Conservation (phyloP, 1,140 invertebrate genomes). For the Formica selysi region DNA sequence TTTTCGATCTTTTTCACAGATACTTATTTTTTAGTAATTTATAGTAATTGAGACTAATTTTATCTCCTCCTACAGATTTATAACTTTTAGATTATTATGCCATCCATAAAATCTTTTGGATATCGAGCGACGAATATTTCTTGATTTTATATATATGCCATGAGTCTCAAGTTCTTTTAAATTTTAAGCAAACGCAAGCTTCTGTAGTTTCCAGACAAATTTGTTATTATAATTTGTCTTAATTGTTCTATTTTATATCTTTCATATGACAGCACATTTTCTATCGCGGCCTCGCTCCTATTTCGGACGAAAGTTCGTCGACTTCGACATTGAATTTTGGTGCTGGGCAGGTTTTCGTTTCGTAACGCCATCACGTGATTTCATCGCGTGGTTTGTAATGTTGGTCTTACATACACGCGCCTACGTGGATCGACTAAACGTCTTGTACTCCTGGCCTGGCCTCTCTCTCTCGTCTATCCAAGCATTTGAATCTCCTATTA, state of each 20-base stretch:
- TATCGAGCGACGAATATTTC: too few relatives aligned
- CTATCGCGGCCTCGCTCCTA: slow-evolving; percentile 43
- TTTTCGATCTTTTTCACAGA: neutral
- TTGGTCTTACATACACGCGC: neutral
- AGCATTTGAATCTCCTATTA: slow-evolving; percentile 71
- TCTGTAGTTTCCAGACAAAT: neutral
- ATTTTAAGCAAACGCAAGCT: neutral
- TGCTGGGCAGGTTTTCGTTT: slow-evolving; percentile 66
- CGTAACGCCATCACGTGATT: slow-evolving; percentile 69
- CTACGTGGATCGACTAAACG: slow-evolving; percentile 67
- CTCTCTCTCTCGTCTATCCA: slow-evolving; percentile 39
- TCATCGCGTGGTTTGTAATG: slow-evolving; percentile 38
- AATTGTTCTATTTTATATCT: neutral
- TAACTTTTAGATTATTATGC: too few relatives aligned
- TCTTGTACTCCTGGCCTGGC: slow-evolving; percentile 49
- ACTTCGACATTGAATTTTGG: slow-evolving; percentile 67
- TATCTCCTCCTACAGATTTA: neutral
- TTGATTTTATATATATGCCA: neutral
- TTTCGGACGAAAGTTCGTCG: slow-evolving; percentile 63
- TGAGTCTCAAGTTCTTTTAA: neutral
- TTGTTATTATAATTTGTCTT: neutral
- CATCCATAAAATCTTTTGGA: too few relatives aligned
- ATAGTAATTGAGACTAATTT: neutral
- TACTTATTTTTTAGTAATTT: neutral
- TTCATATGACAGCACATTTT: neutral